Percentiles rank a stretch among this genome's conserved stretches.
Conservation (phyloP, 2,797 vertebrate genomes). For the Ctenopoma multispine region DNA sequence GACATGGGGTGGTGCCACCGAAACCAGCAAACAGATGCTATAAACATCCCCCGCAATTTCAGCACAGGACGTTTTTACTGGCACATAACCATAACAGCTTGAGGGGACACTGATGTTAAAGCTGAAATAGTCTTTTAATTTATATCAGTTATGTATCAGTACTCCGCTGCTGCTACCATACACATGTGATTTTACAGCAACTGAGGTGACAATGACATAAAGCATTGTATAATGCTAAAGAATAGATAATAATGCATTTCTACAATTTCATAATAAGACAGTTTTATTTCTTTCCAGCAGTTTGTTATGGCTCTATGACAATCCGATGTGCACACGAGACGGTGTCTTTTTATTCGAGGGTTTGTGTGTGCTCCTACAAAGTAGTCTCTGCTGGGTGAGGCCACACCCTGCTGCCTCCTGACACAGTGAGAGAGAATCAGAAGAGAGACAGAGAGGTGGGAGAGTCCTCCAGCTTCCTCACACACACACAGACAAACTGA, state of each 20-base stretch:
- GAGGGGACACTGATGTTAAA: slow-evolving; percentile 23
- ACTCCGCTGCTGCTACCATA: neutral
- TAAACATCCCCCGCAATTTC: slow-evolving; percentile 22
- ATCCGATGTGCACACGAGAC: slow-evolving; percentile 1
- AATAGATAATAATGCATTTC: neutral
- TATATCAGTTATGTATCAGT: slow-evolving; percentile 20
- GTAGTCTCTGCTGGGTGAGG: slow-evolving; percentile 49
- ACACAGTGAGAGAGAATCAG: slow-evolving; percentile 23
- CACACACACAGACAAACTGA: slow-evolving; percentile 22
- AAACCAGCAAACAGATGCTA: slow-evolving; percentile 33
- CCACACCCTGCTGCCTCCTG: slow-evolving; percentile 75
- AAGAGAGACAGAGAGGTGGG: slow-evolving; percentile 25
- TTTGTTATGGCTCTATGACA: neutral
- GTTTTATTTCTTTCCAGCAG: neutral
- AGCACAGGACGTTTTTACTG: slow-evolving; percentile 37
- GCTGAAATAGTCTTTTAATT: slow-evolving; percentile 44
- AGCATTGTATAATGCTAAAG: neutral
- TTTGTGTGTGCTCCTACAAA: slow-evolving; percentile 30
- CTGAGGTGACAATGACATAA: neutral
- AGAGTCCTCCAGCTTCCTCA: slow-evolving; percentile 38
- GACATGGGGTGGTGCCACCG: slow-evolving; percentile 10
- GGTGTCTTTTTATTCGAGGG: slow-evolving; percentile 22
- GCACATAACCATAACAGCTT: slow-evolving; percentile 23
- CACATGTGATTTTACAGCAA: neutral
- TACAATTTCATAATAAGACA: neutral